Base-by-base conservation (phyloP, 1,140 invertebrate genomes). In the Cydia strobilella region DNA sequence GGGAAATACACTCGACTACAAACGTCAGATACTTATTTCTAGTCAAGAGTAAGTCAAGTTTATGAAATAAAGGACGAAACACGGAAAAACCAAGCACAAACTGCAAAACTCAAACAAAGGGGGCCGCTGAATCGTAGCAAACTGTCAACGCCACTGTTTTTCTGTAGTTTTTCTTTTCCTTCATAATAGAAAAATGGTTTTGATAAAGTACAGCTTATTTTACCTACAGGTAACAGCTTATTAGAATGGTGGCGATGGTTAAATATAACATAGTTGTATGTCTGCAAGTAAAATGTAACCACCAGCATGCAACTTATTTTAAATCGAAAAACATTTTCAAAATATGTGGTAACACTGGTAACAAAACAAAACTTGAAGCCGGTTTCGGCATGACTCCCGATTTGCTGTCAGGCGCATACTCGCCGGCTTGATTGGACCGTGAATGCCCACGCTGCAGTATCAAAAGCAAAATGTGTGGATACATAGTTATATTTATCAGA, bases 371-470 rank as follows among this genome's bases (percentile, higher is more conserved):
- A 9, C 12, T 15, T 1, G 31, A 69, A 69, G 65, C 5, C 65
- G 0, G 31, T 15, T 27, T 65, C 63, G 15, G 18, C 13, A 35
- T 69, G 65, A 69, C 35, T 69, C 65, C 72, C 81, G 84, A 82
- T 84, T 81, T 82, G 63, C 80, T 78, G 76, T 76, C 79, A 76
- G 80, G 72, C 76, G 77, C 76, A 82, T 82, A 83, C 78, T 74
- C 65, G 74, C 71, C 72, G 79, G 82, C 83, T 86, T 88, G 87
- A 87, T 89, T 89, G 86, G 83, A 86, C 84, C 84, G 83, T 85
- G 83, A 87, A 89, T 80, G 81, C 86, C 82, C 83, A 86, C 86
- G 3, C 42, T 45, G 12, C 42, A 83, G 79, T 80, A 82, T 73
- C 76, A 77, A 84, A 76, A 73, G 76, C 79, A 76, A 84, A 85